Evolutionary conservation across 2,797 vertebrate genomes (phyloP).

Genomic region (Mormyrus proboscirostris): DNA sequence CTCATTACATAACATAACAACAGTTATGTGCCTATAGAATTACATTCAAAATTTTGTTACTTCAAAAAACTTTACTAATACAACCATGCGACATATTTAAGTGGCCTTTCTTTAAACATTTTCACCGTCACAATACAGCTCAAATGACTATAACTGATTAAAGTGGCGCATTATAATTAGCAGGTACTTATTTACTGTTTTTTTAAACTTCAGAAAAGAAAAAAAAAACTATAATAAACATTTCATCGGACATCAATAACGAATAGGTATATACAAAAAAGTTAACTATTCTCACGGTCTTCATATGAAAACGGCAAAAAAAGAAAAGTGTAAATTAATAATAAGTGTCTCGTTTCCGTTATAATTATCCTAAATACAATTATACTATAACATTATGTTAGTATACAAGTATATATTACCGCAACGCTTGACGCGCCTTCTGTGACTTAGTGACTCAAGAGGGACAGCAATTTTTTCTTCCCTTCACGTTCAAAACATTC

Average conservation of each 20-base stretch:
- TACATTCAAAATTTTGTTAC: neutral
- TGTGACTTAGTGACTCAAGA: conserved; percentile 19
- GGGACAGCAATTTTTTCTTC: conserved; percentile 18
- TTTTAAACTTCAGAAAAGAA: neutral
- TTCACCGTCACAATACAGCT: neutral
- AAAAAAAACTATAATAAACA: neutral
- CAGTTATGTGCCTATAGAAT: neutral
- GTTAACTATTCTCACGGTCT: neutral
- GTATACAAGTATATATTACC: neutral
- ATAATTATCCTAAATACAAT: neutral
- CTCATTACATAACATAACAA: neutral
- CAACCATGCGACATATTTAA: neutral
- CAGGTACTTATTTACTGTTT: neutral
- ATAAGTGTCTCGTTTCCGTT: neutral
- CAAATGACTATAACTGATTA: neutral
- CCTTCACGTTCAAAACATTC: conserved; percentile 16
- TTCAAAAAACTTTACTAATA: neutral
- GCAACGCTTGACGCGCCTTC: conserved; percentile 15
- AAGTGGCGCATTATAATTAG: neutral
- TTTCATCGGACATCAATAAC: neutral
- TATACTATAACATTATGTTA: neutral
- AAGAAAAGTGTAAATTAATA: neutral
- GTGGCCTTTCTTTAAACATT: neutral
- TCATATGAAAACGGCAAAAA: neutral
- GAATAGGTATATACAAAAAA: neutral